phyloP scores from a whole-genome alignment of 2,797 vertebrate genomes.

The Alosa sapidissima region DNA sequence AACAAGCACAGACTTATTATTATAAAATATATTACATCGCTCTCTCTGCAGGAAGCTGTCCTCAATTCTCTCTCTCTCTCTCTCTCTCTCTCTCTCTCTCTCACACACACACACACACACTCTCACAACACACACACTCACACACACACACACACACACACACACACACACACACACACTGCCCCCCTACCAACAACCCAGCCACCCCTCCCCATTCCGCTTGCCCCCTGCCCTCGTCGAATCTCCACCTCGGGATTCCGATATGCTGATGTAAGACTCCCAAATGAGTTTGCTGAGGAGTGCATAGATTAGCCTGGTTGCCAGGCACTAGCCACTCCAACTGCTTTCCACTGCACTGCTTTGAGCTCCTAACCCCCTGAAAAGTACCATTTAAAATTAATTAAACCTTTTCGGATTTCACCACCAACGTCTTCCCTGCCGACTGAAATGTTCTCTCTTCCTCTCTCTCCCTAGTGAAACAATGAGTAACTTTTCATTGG shows the following conservation, averaged over 20 bases:
- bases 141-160: constrained; percentile 41
- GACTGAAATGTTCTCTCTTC: constrained; percentile 63
- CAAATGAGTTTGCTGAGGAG: constrained; percentile 82
- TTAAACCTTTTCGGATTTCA: constrained; percentile 86
- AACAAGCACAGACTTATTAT: neutral
- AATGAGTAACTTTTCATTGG: neutral
- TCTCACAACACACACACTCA: neutral
- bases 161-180: constrained; percentile 12
- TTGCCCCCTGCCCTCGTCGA: constrained; percentile 27
- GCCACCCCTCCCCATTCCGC: neutral
- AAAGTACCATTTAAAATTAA: constrained; percentile 99
- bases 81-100: constrained; percentile 27
- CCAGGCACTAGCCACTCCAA: constrained; percentile 88
- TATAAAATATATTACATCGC: constrained; percentile 10
- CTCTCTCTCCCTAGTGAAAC: constrained; percentile 27
- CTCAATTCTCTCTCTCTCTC: constrained; percentile 38
- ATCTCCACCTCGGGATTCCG: constrained; percentile 77
- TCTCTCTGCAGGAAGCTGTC: constrained; percentile 24
- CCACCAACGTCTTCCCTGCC: constrained; percentile 75
- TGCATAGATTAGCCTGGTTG: constrained; percentile 88
- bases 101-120: constrained; percentile 54
- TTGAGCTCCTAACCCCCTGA: constrained; percentile 87
- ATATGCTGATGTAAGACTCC: constrained; percentile 91
- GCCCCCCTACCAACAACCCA: neutral
- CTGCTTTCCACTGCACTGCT: constrained; percentile 91